Evolutionary conservation across 2,113 vertebrate genomes (phyloP).

Genomic region (Crypturellus undulatus): DNA sequence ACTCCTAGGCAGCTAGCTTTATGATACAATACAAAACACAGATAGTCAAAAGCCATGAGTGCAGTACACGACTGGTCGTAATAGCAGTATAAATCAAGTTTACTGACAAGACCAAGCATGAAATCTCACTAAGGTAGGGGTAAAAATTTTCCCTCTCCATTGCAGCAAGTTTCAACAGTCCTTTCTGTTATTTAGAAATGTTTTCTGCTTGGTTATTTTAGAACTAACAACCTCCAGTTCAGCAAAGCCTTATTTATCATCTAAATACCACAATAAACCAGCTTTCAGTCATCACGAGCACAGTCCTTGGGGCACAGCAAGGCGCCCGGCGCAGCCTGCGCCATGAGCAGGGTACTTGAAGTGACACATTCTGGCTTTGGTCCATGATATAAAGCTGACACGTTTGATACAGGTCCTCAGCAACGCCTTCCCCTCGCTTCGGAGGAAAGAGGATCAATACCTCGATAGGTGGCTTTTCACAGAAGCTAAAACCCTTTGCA

Average conservation of each 20-base stretch:
- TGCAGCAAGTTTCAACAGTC: neutral
- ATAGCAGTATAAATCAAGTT: neutral
- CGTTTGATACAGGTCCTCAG: neutral
- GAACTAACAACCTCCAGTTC: neutral
- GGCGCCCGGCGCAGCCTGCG: too few species aligned
- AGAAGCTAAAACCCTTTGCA: neutral
- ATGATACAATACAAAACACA: neutral
- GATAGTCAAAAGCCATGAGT: neutral
- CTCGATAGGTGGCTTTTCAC: neutral
- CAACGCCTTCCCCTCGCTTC: neutral
- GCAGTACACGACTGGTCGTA: rapidly evolving
- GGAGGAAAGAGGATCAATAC: neutral
- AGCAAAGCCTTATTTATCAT: neutral
- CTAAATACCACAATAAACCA: neutral
- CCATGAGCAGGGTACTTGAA: neutral
- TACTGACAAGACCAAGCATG: neutral
- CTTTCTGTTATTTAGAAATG: neutral
- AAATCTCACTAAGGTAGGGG: neutral
- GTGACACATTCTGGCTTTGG: neutral
- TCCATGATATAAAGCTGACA: neutral
- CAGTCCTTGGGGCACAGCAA: neutral
- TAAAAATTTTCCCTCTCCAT: neutral
- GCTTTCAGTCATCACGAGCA: neutral
- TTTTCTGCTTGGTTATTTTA: neutral
- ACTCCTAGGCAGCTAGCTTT: neutral